Percentiles rank a stretch among this genome's conserved stretches.
Evolutionary conservation across 2,888 invertebrate species (phyloP).

Genomic region (Platerodrilus igneus): DNA sequence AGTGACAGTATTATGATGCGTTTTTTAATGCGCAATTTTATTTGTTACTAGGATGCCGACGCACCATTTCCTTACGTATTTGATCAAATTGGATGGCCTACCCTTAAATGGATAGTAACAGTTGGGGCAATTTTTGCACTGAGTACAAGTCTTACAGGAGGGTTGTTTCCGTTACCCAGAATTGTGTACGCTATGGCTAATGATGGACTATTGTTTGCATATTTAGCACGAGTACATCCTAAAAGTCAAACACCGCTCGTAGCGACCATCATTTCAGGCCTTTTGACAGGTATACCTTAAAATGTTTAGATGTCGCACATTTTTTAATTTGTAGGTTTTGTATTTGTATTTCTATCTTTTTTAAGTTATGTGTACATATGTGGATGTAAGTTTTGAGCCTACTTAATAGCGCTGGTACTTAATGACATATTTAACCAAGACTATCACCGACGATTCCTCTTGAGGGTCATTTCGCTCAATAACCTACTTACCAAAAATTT

Average conservation of each 20-base stretch:
- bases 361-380: slow-evolving; percentile 13
- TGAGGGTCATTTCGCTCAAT: too few relatives aligned
- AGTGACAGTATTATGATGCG: neutral
- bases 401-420: too few relatives aligned
- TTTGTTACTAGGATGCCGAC: slow-evolving; percentile 59
- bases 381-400: too few relatives aligned
- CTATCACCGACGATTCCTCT: too few relatives aligned
- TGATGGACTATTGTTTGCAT: slow-evolving; percentile 79
- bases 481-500: too few relatives aligned
- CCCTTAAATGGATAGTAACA: slow-evolving; percentile 84
- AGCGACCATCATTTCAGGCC: slow-evolving; percentile 72
- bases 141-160: slow-evolving; percentile 80
- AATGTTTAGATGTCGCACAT: too few relatives aligned
- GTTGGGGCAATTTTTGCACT: slow-evolving; percentile 89
- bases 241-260: slow-evolving; percentile 75
- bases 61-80: slow-evolving; percentile 89
- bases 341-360: too few relatives aligned
- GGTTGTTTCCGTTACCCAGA: slow-evolving; percentile 84
- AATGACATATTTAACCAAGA: too few relatives aligned
- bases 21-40: neutral
- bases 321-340: too few relatives aligned
- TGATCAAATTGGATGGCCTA: slow-evolving; percentile 66
- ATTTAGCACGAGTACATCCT: slow-evolving; percentile 63
- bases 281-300: slow-evolving; percentile 62
- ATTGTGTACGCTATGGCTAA: slow-evolving; percentile 87